These are phyloP conservation scores for Acanthosepion esculentum DNA, from an alignment of 2,888 invertebrate genomes.

Conservation along the genomic window DNA sequence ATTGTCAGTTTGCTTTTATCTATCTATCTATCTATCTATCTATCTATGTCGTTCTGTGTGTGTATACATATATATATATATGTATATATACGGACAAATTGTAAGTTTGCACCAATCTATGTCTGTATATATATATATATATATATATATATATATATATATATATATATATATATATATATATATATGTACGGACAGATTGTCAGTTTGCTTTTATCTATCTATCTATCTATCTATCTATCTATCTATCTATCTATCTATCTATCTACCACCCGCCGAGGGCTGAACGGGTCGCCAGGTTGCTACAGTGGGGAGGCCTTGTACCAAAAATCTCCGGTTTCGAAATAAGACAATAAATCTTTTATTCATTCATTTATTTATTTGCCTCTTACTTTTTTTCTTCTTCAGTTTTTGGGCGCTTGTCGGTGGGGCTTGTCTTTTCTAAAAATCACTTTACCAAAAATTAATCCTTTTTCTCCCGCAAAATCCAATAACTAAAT, in stretches of 20 bases:
- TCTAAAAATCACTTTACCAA: slow-evolving; percentile 1
- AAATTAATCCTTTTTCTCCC: background rate
- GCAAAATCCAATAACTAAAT: background rate
- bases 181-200: too few species aligned
- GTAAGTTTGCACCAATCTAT: background rate
- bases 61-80: background rate
- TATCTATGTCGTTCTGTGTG: background rate
- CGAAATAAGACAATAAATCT: background rate
- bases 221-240: background rate
- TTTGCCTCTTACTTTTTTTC: background rate
- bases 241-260: background rate
- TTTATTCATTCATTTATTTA: background rate
- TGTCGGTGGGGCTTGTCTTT: background rate
- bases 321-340: slow-evolving; percentile 2
- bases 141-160: too few species aligned
- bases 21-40: background rate
- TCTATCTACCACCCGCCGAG: background rate
- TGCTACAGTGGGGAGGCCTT: background rate
- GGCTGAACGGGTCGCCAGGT: background rate
- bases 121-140: too few species aligned
- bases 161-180: too few species aligned
- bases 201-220: background rate
- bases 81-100: background rate
- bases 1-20: too few species aligned
- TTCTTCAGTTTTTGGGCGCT: background rate